These are phyloP conservation scores for Mugil cephalus DNA, from an alignment of 2,113 vertebrate species.

Conservation along the genomic window DNA sequence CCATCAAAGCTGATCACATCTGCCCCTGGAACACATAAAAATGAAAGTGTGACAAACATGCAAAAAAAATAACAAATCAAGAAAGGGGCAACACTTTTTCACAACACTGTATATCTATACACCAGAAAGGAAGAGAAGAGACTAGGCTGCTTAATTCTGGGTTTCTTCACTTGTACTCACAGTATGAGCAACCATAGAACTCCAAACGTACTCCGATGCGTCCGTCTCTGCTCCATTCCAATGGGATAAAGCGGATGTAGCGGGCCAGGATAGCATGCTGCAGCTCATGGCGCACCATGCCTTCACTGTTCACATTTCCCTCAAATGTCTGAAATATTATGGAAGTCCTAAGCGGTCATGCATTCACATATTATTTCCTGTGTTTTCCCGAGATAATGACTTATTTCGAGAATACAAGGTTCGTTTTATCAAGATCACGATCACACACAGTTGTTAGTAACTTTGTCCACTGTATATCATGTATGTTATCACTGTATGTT, in stretches of 20 bases:
- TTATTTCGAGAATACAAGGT: too few species aligned
- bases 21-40: conserved; percentile 84
- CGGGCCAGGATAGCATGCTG: conserved; percentile 89
- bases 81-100: too few species aligned
- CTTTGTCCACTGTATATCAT: too few species aligned
- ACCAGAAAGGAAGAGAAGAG: too few species aligned
- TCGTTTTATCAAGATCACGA: too few species aligned
- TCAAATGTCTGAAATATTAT: conserved; percentile 94
- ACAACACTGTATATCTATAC: too few species aligned
- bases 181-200: conserved; percentile 94
- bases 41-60: not conserved
- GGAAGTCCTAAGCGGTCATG: too few species aligned
- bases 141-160: not conserved
- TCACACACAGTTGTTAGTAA: too few species aligned
- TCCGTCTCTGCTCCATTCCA: conserved; percentile 90
- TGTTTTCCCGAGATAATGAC: too few species aligned
- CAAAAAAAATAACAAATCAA: too few species aligned
- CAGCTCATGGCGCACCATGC: conserved; percentile 88
- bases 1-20: conserved; percentile 97
- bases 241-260: conserved; percentile 91
- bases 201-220: conserved; percentile 92
- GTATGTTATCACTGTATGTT: too few species aligned
- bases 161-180: conserved; percentile 77
- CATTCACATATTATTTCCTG: too few species aligned
- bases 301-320: conserved; percentile 92